These are phyloP conservation scores for Danaus melanippus DNA, from an alignment of 1,140 invertebrate genomes.

Conservation along the genomic window DNA sequence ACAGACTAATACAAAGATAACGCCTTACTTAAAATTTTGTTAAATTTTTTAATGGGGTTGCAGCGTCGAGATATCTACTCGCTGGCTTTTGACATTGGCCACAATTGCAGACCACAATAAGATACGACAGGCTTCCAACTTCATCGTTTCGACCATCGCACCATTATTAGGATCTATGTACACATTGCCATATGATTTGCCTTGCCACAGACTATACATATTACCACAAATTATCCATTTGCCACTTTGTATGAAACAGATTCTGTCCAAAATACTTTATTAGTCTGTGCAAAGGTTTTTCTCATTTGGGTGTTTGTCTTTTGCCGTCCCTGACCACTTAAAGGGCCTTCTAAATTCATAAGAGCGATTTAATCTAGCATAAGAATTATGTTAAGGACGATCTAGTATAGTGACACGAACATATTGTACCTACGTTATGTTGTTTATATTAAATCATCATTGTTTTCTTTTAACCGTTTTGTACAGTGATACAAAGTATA, in stretches of 20 bases:
- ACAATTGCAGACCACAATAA: slow-evolving; percentile 62
- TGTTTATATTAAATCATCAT: slow-evolving; percentile 43
- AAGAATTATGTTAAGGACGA: slow-evolving; percentile 55
- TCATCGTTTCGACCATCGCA: slow-evolving; percentile 55
- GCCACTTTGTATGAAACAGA: too few relatives aligned
- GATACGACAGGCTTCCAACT: slow-evolving; percentile 60
- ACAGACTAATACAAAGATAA: slow-evolving; percentile 41
- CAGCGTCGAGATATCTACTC: slow-evolving; percentile 72
- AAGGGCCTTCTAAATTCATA: slow-evolving; percentile 54
- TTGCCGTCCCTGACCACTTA: slow-evolving; percentile 55
- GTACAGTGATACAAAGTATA: slow-evolving; percentile 61
- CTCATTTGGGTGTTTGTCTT: slow-evolving; percentile 11
- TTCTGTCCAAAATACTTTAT: slow-evolving; percentile 3
- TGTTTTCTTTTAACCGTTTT: slow-evolving; percentile 50
- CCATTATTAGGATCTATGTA: slow-evolving; percentile 30
- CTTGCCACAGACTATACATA: slow-evolving; percentile 14
- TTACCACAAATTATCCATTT: neutral
- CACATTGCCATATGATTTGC: slow-evolving; percentile 10
- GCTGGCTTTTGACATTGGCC: slow-evolving; percentile 73
- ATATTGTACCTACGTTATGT: slow-evolving; percentile 61
- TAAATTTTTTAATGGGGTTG: slow-evolving; percentile 67
- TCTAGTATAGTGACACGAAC: slow-evolving; percentile 47
- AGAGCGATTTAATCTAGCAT: slow-evolving; percentile 57
- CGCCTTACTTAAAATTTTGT: slow-evolving; percentile 44
- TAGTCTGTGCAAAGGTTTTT: slow-evolving; percentile 17